Conservation (phyloP, 2,113 vertebrate species). For the Phocoena sinus region DNA sequence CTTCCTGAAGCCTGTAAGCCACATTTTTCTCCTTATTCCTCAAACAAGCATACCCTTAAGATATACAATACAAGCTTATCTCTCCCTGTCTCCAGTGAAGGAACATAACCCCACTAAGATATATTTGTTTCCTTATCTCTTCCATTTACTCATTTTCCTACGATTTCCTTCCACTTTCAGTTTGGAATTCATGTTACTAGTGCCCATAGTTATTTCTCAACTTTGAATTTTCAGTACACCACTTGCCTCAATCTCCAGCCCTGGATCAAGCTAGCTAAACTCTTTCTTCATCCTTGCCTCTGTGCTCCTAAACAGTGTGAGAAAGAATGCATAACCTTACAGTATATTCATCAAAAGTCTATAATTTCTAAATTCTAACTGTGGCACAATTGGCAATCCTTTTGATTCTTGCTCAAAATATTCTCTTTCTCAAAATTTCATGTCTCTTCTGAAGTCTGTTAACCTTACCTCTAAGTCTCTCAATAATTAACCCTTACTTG, state of each 20-base stretch:
- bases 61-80: neutral
- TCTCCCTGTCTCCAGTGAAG: neutral
- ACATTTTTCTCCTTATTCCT: neutral
- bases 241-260: neutral
- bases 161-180: neutral
- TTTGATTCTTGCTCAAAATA: conserved; percentile 4
- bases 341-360: neutral
- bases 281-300: neutral
- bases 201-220: neutral
- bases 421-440: neutral
- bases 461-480: neutral
- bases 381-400: neutral
- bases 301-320: neutral
- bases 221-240: neutral
- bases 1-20: neutral
- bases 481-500: neutral
- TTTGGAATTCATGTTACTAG: neutral
- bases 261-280: neutral
- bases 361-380: neutral
- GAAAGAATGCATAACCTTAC: neutral
- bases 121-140: neutral
- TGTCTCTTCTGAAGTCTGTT: neutral
- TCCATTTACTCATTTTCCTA: neutral
- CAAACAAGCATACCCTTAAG: neutral
- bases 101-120: neutral